Evolutionary conservation across 2,797 vertebrate species (phyloP).

Genomic region (Onychomys leucogaster): DNA sequence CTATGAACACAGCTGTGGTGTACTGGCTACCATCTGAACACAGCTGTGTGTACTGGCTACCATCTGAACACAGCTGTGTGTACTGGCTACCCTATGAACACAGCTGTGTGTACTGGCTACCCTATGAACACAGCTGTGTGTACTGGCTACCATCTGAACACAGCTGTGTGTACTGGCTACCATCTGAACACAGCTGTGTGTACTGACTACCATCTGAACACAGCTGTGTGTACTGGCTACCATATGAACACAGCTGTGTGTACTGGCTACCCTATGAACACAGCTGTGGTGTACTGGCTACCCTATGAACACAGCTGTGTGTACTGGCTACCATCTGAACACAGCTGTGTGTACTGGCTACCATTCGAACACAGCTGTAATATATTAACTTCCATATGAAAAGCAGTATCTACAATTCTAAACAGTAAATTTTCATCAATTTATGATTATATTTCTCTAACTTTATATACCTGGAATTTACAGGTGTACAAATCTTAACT

Average conservation of each 20-base stretch:
- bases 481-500: background rate
- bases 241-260: too few species aligned
- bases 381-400: background rate
- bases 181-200: background rate
- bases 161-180: background rate
- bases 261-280: background rate
- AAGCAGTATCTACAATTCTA: background rate
- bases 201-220: background rate
- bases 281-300: background rate
- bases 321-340: too few species aligned
- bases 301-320: background rate
- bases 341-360: background rate
- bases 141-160: background rate
- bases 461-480: background rate
- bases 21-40: background rate
- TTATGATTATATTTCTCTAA: conserved; percentile 5
- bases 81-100: background rate
- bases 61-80: background rate
- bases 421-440: background rate
- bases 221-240: too few species aligned
- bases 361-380: background rate
- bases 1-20: too few species aligned
- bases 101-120: background rate
- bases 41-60: background rate
- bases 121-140: background rate